A percentile compares a stretch with the other conserved stretches of the same genome.
Evolutionary conservation across 2,797 vertebrate genomes (phyloP).

Genomic region (Sebastes taczanowskii): DNA sequence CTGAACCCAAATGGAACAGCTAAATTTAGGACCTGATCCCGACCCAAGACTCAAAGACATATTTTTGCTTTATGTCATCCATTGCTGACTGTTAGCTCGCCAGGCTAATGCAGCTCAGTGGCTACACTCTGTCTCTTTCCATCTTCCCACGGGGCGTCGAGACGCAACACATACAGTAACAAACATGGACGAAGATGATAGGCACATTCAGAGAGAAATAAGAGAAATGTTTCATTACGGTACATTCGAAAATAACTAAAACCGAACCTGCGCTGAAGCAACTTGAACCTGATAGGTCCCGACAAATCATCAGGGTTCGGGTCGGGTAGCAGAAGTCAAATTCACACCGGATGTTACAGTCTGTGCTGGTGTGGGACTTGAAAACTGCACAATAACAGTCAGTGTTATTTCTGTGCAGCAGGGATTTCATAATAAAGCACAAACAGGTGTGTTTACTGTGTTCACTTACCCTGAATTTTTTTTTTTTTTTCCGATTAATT

Average conservation of each 20-base stretch:
- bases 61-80: not conserved
- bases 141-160: not conserved
- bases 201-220: not conserved
- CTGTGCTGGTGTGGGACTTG: not conserved
- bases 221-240: not conserved
- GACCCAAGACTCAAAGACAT: not conserved
- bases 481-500: slow-evolving; percentile 6
- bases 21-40: not conserved
- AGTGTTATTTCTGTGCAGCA: not conserved
- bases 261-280: not conserved
- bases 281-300: not conserved
- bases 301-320: not conserved
- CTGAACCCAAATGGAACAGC: not conserved
- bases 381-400: not conserved
- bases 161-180: not conserved
- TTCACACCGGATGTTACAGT: not conserved
- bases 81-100: not conserved
- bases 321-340: not conserved
- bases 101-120: not conserved
- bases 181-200: not conserved
- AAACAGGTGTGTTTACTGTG: slow-evolving; percentile 28
- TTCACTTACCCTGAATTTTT: not conserved
- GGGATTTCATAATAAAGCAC: slow-evolving; percentile 17
- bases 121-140: not conserved
- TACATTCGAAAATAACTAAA: not conserved